Base-by-base conservation (phyloP, 2,113 vertebrate species). In the Heliornis fulica region DNA sequence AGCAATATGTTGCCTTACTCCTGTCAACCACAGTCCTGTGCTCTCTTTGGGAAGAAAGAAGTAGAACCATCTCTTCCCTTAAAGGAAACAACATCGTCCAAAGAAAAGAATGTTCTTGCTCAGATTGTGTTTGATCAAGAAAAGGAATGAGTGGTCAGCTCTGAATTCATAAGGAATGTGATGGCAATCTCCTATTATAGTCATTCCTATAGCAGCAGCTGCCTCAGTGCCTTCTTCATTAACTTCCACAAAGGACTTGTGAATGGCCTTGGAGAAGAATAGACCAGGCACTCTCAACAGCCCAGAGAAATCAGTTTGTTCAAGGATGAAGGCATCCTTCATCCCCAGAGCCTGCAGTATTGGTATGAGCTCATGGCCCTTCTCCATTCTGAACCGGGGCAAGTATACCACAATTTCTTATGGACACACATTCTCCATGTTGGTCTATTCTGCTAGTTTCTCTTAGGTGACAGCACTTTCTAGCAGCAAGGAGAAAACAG, bases 141-240 rank as follows among this genome's bases (percentile, higher is more conserved):
- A 98, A 31, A 99, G 74, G 97, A 99, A 98, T 5, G 97, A 98
- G 40, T 98, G 98, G 80, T 98, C 88, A 16, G 97, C 98, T 11
- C 28, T 57, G 78, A 99, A 98, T 2, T 5, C 9, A 2, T 17
- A 21, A 59, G 8, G 2, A 70, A 28, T 2, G 2, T 0, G 0
- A 18, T 4, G 0, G 7, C 48, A 83, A n/a, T n/a, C n/a, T n/a
- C n/a, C n/a, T n/a, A n/a, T 0, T 15, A 15, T 1, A 18, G 0
- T 6, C 7, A 64, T 0, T 0, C 4, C 40, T 1, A 74, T 54
- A 46, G 81, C 72, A 21, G 87, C 94, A 25, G 72, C 25, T n/a
- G 84, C 95, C 46, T 97, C 46, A 28, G 15, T 66, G 69, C 34
- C 32, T 32, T 56, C 83, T 68, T 34, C 65, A 40, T 34, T 72